A percentile compares a stretch with the other conserved stretches of the same genome.
phyloP scores from a whole-genome alignment of 2,797 vertebrate species.

The Benthosema pterotum region DNA sequence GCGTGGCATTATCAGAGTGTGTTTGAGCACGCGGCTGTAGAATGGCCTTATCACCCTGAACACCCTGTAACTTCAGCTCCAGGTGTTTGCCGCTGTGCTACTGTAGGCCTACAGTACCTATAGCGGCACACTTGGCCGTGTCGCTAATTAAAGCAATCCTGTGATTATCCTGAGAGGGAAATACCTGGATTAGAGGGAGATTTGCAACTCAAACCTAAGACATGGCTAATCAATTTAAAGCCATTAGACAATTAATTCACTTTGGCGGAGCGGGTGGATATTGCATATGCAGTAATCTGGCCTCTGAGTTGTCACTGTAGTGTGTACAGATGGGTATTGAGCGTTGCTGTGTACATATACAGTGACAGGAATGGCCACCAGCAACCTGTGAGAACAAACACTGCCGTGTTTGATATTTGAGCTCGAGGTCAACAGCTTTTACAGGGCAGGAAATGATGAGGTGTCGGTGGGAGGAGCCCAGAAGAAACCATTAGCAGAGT shows the following conservation, averaged over 20 bases:
- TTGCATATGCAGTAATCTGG: constrained; percentile 67
- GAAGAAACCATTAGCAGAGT: too few species aligned
- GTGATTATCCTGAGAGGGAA: constrained; percentile 72
- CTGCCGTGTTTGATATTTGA: constrained; percentile 17
- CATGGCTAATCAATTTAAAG: constrained; percentile 78
- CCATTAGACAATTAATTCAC: constrained; percentile 78
- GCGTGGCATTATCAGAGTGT: constrained; percentile 42
- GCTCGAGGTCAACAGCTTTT: constrained; percentile 35
- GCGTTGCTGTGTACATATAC: constrained; percentile 59
- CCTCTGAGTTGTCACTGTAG: constrained; percentile 62
- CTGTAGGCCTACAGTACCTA: constrained; percentile 47
- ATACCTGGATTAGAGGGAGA: constrained; percentile 79
- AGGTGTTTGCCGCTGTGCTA: constrained; percentile 67
- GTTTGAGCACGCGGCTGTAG: constrained; percentile 49
- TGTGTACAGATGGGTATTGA: constrained; percentile 72
- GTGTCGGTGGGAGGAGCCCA: too few species aligned
- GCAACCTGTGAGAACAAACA: constrained; percentile 42
- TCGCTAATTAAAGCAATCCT: constrained; percentile 79
- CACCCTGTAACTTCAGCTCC: constrained; percentile 59
- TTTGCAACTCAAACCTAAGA: constrained; percentile 77
- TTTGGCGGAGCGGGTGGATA: constrained; percentile 71
- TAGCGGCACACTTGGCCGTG: constrained; percentile 43
- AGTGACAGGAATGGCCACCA: constrained; percentile 38
- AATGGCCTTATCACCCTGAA: constrained; percentile 57
- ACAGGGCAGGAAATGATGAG: constrained; percentile 16